Percentiles rank a stretch among this genome's conserved stretches.
Conservation (phyloP, 1,140 invertebrate species). For the Brachystomella parvula region DNA sequence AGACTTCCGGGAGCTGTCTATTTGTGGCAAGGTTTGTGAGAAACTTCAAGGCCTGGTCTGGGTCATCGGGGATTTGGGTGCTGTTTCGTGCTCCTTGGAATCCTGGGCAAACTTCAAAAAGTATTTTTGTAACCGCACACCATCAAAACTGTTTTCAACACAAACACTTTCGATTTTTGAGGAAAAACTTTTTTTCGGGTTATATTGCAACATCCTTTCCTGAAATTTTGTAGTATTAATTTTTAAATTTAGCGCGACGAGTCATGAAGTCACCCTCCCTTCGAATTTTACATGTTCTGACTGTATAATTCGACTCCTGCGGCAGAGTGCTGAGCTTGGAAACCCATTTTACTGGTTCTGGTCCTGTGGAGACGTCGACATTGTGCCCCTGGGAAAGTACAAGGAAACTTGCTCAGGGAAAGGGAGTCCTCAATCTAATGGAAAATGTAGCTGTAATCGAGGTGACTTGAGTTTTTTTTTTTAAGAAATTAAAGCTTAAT, state of each 20-base stretch:
- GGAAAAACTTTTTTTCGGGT: not conserved
- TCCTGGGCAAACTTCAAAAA: too few species aligned
- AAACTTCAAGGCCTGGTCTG: too few species aligned
- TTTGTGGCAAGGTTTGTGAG: too few species aligned
- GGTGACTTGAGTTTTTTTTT: too few species aligned
- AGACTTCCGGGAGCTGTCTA: too few species aligned
- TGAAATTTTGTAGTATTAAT: not conserved
- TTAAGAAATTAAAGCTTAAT: too few species aligned
- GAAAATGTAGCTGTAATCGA: slow-evolving; percentile 41
- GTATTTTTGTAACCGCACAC: too few species aligned
- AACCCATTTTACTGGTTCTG: slow-evolving; percentile 69
- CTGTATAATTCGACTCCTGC: slow-evolving; percentile 76
- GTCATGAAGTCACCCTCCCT: slow-evolving; percentile 67
- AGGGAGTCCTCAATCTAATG: slow-evolving; percentile 63
- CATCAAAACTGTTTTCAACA: slow-evolving; percentile 8
- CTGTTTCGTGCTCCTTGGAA: too few species aligned
- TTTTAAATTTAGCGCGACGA: slow-evolving; percentile 59
- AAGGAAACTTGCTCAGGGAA: slow-evolving; percentile 72
- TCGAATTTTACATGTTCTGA: slow-evolving; percentile 72
- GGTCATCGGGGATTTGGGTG: too few species aligned
- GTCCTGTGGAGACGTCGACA: slow-evolving; percentile 91
- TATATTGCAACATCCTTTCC: too few species aligned
- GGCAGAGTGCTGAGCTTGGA: slow-evolving; percentile 82
- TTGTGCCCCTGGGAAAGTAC: slow-evolving; percentile 52
- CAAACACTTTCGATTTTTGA: not conserved